Evolutionary conservation across 2,888 invertebrate genomes (phyloP), one percentile per base, ranked within the genome.

Genomic region (Lithophane semibrunnea): DNA sequence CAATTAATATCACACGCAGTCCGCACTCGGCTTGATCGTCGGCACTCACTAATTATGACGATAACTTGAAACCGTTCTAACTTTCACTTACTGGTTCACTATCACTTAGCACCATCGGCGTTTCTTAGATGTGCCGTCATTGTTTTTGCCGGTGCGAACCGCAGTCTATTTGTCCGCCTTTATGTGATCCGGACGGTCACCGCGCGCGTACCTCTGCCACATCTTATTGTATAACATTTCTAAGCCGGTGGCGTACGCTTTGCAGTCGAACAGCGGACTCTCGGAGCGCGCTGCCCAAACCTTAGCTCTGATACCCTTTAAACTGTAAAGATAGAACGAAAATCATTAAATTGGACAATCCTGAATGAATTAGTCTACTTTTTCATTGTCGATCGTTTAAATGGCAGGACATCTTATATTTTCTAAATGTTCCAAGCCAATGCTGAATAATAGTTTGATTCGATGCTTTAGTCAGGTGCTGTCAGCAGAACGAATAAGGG

Each of bases 201-300:
- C 98, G 42, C 97, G 97, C 13, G 98, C 97, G 93, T 98, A 97
- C 88, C 98, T 97, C 67, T 98, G 97, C 99, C 99, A 99, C 99
- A 99, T 99, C 91, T 97, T 97, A 86, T 96, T 96, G 96, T 99
- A 99, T 24, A 99, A 96, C 97, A 98, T 97, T 95, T 99, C 99
- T 94, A 99, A 97, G 79, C 99, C 99, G 84, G 97, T 97, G 71
- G 99, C 99, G 95, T 99, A 99, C 90, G 98, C 98, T 94, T 98
- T 98, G 94, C 99, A 99, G 96, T 99, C 98, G 95, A 99, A 99
- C 65, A 99, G 97, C 0, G 99, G 99, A 90, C 99, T 99, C 47
- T 98, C 98, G 5, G 97, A 98, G 77, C 99, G 97, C 0, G 99
- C 99, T 87, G 98, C 97, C 99, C 99, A 99, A 58, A 99, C 99